Evolutionary conservation across 2,888 invertebrate genomes (phyloP), one percentile per base, ranked within the genome.

Genomic region (Athetis lepigone): DNA sequence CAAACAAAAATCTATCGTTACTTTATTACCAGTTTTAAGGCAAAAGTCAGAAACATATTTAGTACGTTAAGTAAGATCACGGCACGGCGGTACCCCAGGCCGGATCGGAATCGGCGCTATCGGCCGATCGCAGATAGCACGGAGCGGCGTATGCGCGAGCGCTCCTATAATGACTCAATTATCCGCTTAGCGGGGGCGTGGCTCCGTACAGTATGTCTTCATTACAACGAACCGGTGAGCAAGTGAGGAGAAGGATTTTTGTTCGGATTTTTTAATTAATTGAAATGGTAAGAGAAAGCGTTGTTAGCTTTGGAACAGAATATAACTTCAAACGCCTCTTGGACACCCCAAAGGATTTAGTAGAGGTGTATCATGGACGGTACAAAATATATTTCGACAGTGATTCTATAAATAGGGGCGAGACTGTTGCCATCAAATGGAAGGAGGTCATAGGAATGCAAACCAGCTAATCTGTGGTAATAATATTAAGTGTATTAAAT

Each of bases 141-240:
- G 80, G 82, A 82, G 78, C 78, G 78, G 75, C 66, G 80, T 81
- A 81, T 89, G 93, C 92, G 92, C 92, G 87, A 89, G 91, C 91
- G 92, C 90, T 87, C 81, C 85, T 85, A 89, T 95, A 95, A 95
- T 95, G 95, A 92, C 95, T 95, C 95, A 94, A 95, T 95, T 95
- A 95, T 91, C 92, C 93, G 94, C 91, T 95, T 94, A 94, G 93
- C 81, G 91, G 82, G 85, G 94, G 94, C 94, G 94, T 86, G 91
- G 90, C 82, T 57, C 80, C 66, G 79, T 79, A 85, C 90, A 88
- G 87, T 94, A 93, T 92, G 92, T 94, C 94, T 94, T 94, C 94
- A 95, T 93, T 93, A 92, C 87, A 85, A 82, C 78, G 81, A 63
- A 75, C 66, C 58, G 63, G 85, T 59, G 66, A 58, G 40, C 18